These are phyloP conservation scores for Choristoneura fumiferana DNA, from an alignment of 1,140 invertebrate species.

Conservation along the genomic window DNA sequence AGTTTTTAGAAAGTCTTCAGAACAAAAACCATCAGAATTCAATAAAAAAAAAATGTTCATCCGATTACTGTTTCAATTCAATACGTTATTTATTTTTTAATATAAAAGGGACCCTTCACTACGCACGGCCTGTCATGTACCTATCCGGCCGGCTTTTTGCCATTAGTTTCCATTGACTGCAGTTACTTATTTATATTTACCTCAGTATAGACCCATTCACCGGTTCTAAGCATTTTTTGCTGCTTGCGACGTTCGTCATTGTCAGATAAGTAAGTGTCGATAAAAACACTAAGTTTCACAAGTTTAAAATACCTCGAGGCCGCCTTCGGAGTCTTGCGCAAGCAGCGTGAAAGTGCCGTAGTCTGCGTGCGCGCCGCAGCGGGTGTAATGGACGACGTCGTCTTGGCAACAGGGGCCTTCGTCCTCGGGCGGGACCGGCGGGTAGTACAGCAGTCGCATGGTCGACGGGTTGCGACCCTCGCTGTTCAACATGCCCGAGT, in stretches of 20 bases:
- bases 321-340: conserved; percentile 84
- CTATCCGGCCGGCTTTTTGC: background rate
- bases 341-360: conserved; percentile 87
- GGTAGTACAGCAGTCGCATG: conserved; percentile 85
- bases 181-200: background rate
- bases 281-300: conserved; percentile 10
- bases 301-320: conserved; percentile 61
- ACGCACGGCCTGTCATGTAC: no score
- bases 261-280: background rate
- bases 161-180: no score
- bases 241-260: conserved; percentile 4
- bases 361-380: conserved; percentile 85
- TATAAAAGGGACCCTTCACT: no score
- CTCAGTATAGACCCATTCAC: background rate
- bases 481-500: conserved; percentile 80
- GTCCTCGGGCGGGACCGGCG: conserved; percentile 80
- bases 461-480: conserved; percentile 82
- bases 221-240: no score
- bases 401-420: conserved; percentile 62
- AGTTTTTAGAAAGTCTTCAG: no score
- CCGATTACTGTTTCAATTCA: no score
- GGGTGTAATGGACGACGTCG: conserved; percentile 70
- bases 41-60: no score
- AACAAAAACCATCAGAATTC: no score
- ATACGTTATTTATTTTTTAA: no score